Evolutionary conservation across 2,113 vertebrate species (phyloP), one percentile per base, ranked within the genome.

Genomic region (Cyrtonyx montezumae): DNA sequence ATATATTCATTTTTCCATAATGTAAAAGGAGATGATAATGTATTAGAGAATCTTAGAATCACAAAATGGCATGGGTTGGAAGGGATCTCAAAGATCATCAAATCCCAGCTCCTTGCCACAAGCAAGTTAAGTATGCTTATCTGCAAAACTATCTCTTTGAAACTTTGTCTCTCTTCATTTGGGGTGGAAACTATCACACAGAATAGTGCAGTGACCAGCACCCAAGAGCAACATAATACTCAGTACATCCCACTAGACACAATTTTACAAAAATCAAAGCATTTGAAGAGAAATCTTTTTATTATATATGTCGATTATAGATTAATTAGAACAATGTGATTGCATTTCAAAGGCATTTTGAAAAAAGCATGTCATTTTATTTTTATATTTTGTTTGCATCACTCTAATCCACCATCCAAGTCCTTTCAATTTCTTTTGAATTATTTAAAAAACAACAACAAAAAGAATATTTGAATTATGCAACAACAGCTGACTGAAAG

Each of bases 281-380:
- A 21, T 18, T 9, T 51, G 23, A 42, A 69, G 20, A 26, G 42
- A 83, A 28, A 42, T 37, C 7, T 45, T 86, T 48, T 71, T 36
- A 43, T 69, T 45, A n/a, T 45, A 37, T 25, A 40, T 61, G 13
- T 43, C 58, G 40, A 61, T 51, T n/a, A 40, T n/a, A 69, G 62
- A 79, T 69, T 65, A 84, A 71, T 59, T 61, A 81, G 30, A 91
- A 92, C 87, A 88, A 96, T 87, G 78, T 68, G 55, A 67, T 15
- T 71, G 58, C 8, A 30, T 73, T 92, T 79, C 11, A 69, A 66
- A 70, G 51, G 22, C 16, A 56, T 40, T 63, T 45, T 76, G 25
- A 90, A 77, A 67, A 17, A 81, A 77, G 56, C 22, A 77, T 16
- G 49, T 42, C 5, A 45, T 81, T 93, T 84, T 83, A 73, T 49